Evolutionary conservation across 2,113 vertebrate genomes (phyloP).

Genomic region (Brevimyrus niger): DNA sequence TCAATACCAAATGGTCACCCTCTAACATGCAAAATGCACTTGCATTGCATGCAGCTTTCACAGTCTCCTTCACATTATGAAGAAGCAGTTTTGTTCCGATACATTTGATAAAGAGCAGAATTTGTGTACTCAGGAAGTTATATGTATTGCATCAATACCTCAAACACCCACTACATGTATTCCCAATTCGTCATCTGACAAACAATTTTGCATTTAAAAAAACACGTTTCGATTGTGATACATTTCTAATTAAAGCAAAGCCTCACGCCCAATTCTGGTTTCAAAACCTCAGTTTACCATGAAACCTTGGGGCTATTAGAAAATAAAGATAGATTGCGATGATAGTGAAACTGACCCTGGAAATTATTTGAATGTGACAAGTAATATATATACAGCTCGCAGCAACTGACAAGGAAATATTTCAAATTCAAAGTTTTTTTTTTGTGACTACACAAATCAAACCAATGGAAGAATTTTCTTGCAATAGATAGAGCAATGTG

Average conservation of each 20-base stretch:
- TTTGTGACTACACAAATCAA: not conserved
- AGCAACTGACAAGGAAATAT: not conserved
- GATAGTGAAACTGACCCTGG: not conserved
- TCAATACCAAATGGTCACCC: not conserved
- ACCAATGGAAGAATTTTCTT: not conserved
- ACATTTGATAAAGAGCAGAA: not conserved
- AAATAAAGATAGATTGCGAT: not conserved
- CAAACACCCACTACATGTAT: not conserved
- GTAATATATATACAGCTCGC: not conserved
- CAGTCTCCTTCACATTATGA: not conserved
- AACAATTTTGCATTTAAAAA: not conserved
- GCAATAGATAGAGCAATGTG: not conserved
- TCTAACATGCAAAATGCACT: not conserved
- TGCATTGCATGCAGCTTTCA: not conserved
- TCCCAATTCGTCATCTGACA: not conserved
- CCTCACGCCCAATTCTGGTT: not conserved
- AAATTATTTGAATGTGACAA: not conserved
- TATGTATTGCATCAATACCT: not conserved
- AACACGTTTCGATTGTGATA: not conserved
- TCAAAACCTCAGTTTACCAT: not conserved
- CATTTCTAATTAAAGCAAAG: not conserved
- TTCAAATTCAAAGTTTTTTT: not conserved
- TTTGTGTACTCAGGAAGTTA: not conserved
- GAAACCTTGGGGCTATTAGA: not conserved
- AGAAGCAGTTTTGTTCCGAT: not conserved